A percentile compares a stretch with the other conserved stretches of the same genome.
phyloP scores from a whole-genome alignment of 37 sponge, comb jelly and placozoan species.

The Halichondria panicea region DNA sequence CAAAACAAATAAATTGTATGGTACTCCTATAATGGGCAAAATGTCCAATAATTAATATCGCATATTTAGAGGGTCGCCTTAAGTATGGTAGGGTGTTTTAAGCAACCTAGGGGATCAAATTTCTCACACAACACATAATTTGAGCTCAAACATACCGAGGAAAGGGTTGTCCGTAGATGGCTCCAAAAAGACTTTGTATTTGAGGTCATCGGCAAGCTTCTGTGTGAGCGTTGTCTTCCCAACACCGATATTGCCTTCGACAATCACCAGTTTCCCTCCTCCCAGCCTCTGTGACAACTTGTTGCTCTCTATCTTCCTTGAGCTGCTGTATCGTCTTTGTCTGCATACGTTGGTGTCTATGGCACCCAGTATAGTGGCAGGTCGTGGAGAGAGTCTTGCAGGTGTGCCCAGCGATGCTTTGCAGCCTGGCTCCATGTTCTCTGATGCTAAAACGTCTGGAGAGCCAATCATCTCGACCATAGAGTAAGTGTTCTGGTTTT shows the following conservation, averaged over 20 bases:
- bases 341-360: too few relatives aligned
- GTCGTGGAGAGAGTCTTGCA: too few relatives aligned
- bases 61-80: too few relatives aligned
- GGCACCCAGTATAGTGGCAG: too few relatives aligned
- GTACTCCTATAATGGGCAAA: not conserved
- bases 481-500: too few relatives aligned
- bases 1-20: not conserved
- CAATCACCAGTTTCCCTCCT: conserved; percentile 50
- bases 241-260: conserved; percentile 88
- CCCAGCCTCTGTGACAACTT: not conserved
- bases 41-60: too few relatives aligned
- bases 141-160: conserved; percentile 24
- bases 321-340: not conserved
- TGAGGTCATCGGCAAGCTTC: conserved; percentile 57
- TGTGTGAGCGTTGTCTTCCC: conserved; percentile 86
- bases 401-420: too few relatives aligned
- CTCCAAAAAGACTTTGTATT: conserved; percentile 73
- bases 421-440: too few relatives aligned
- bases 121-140: not conserved
- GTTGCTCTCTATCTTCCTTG: not conserved
- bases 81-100: not conserved
- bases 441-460: conserved; percentile 3
- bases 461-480: conserved; percentile 4
- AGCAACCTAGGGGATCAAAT: not conserved
- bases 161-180: conserved; percentile 90